Conservation (phyloP, 2,113 vertebrate species). For the Alethe diademata region DNA sequence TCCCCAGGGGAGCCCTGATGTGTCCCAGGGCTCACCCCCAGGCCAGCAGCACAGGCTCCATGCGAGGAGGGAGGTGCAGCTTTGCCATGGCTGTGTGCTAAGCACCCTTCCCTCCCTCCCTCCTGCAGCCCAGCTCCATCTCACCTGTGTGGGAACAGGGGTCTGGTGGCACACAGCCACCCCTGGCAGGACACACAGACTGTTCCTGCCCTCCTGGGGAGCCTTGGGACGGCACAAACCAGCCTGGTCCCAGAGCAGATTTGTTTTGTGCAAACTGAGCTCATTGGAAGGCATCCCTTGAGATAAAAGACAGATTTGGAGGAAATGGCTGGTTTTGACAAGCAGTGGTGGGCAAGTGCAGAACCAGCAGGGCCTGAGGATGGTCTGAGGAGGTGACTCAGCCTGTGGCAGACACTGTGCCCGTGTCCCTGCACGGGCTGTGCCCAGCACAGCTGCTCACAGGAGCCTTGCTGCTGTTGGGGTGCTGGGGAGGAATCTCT, state of each 20-base stretch:
- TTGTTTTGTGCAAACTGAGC: background rate
- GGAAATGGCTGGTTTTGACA: background rate
- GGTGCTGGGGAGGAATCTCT: background rate
- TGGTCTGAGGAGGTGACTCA: background rate
- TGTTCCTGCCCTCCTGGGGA: background rate
- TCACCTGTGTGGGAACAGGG: fast-evolving
- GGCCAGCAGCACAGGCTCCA: background rate
- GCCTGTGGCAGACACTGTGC: background rate
- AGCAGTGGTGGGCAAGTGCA: fast-evolving
- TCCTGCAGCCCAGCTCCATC: background rate
- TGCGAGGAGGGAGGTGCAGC: background rate
- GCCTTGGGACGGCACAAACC: background rate
- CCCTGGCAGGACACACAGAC: background rate
- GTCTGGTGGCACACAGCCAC: background rate
- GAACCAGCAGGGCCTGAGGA: background rate
- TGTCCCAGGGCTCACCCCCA: background rate
- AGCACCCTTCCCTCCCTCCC: background rate
- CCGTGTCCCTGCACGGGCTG: background rate
- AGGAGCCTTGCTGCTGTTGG: background rate
- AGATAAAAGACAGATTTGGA: background rate
- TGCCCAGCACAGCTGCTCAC: background rate
- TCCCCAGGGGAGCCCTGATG: background rate
- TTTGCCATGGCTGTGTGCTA: fast-evolving
- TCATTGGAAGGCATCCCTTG: background rate
- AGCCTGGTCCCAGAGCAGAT: background rate